These are phyloP conservation scores for Idaea biselata DNA, from an alignment of 2,888 invertebrate genomes.

Conservation along the genomic window DNA sequence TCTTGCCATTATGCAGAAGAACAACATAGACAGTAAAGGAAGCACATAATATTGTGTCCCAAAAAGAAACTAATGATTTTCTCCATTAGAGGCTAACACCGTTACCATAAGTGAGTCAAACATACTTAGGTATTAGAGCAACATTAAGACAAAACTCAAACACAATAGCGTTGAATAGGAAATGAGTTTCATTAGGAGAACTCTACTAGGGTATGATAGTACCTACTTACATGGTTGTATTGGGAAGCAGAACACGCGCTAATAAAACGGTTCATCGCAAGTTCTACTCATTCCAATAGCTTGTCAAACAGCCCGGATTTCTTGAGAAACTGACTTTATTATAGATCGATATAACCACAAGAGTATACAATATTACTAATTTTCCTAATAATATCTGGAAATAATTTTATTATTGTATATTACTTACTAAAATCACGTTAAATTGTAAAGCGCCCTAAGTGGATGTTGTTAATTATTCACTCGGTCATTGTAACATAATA, in stretches of 20 bases:
- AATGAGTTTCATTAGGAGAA: constrained; percentile 18
- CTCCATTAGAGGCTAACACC: background rate
- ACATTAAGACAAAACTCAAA: background rate
- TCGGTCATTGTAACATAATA: no score
- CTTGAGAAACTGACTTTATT: constrained; percentile 24
- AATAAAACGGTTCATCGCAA: constrained; percentile 32
- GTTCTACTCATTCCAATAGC: constrained; percentile 28
- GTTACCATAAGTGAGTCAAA: background rate
- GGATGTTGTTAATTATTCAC: no score
- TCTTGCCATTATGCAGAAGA: background rate
- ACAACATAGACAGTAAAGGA: background rate
- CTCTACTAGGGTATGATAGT: constrained; percentile 8
- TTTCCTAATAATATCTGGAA: no score
- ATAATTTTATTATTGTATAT: no score
- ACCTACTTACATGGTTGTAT: constrained; percentile 10
- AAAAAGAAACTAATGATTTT: background rate
- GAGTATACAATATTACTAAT: background rate
- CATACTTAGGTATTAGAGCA: background rate
- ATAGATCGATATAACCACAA: background rate
- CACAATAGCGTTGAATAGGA: constrained; percentile 10
- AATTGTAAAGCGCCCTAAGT: no score
- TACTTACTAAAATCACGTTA: no score
- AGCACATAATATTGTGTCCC: background rate
- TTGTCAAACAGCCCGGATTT: constrained; percentile 35
- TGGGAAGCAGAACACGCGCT: constrained; percentile 34